Conservation (phyloP, 2,113 vertebrate species). For the Daphoenositta chrysoptera region DNA sequence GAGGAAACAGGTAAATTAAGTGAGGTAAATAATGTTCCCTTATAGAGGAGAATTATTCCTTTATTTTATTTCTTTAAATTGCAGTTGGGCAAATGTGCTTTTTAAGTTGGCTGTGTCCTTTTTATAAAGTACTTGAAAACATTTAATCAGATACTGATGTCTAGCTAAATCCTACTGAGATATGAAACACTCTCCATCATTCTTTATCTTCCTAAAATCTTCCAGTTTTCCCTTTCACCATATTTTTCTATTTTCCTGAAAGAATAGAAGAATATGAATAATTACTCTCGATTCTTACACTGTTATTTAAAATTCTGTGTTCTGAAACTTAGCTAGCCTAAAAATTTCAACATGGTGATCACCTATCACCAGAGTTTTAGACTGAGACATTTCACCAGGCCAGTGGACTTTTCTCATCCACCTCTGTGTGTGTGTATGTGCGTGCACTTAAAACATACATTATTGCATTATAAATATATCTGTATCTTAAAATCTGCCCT, state of each 20-base stretch:
- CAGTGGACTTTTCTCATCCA: not conserved
- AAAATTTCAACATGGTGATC: not conserved
- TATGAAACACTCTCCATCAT: not conserved
- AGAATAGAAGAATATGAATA: not conserved
- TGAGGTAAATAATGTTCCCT: not conserved
- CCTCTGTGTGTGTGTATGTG: not conserved
- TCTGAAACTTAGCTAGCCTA: not conserved
- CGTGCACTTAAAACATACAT: fast-evolving
- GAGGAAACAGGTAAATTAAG: not conserved
- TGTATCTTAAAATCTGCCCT: not conserved
- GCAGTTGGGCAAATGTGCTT: not conserved
- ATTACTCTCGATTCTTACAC: not conserved
- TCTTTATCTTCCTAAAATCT: not conserved
- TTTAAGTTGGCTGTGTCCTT: not conserved
- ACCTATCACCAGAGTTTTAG: not conserved
- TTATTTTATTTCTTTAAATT: constrained; percentile 47
- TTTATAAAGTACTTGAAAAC: not conserved
- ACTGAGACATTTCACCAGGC: not conserved
- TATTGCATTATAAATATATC: not conserved
- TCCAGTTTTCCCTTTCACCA: not conserved
- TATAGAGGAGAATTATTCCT: not conserved
- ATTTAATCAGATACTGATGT: not conserved
- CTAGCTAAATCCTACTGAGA: not conserved
- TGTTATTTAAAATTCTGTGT: not conserved
- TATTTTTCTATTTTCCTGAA: not conserved